Evolutionary conservation across 2,797 vertebrate species (phyloP).

Genomic region (Odontamblyopus rebecca): DNA sequence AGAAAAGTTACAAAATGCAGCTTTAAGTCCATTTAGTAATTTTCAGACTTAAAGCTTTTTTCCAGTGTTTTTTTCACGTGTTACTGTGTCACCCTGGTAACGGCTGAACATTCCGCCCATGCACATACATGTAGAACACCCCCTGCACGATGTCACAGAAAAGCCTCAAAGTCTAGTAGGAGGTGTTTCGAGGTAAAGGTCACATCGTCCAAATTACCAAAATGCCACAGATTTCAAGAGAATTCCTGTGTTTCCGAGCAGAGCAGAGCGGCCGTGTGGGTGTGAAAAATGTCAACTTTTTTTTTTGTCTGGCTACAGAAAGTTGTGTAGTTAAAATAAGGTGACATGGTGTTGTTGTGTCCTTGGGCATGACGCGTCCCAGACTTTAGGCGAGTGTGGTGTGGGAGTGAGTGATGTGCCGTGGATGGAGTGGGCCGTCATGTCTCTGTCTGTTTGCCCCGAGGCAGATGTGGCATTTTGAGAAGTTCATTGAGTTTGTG

Average conservation of each 20-base stretch:
- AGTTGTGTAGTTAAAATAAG: background rate
- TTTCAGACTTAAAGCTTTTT: no score
- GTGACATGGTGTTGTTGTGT: background rate
- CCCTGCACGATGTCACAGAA: no score
- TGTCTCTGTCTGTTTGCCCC: background rate
- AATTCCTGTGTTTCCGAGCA: slow-evolving; percentile 13
- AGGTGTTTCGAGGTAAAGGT: slow-evolving; percentile 34
- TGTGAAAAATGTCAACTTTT: background rate
- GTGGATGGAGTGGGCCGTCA: background rate
- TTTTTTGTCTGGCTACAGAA: background rate
- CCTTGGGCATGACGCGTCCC: background rate
- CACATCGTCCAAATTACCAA: slow-evolving; percentile 34
- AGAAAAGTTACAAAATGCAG: no score
- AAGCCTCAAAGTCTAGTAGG: no score
- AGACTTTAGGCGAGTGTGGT: background rate
- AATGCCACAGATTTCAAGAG: slow-evolving; percentile 24
- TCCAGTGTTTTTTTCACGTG: no score
- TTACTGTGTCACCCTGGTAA: no score
- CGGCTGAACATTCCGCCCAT: no score
- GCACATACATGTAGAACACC: no score
- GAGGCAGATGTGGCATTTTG: background rate
- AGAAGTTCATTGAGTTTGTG: background rate
- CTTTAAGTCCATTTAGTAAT: no score
- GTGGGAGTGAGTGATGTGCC: background rate
- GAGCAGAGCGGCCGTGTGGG: slow-evolving; percentile 13